Percentiles rank a stretch among this genome's conserved stretches.
Evolutionary conservation across 2,113 vertebrate species (phyloP).

Genomic region (Pollachius pollachius): DNA sequence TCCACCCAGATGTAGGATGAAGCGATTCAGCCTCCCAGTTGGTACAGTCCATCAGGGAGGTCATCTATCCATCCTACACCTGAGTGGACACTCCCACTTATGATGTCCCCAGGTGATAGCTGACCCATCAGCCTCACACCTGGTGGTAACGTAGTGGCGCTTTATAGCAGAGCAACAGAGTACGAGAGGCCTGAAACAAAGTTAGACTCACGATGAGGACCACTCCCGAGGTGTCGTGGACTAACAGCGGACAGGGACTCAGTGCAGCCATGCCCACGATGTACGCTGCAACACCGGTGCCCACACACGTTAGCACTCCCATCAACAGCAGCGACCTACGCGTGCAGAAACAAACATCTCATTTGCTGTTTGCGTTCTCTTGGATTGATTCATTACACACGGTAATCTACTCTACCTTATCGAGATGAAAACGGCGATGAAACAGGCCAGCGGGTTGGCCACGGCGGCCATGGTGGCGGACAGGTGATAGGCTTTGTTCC

Average conservation of each 20-base stretch:
- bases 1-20: too few relatives aligned
- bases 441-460: slow-evolving; percentile 81
- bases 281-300: slow-evolving; percentile 64
- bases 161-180: too few relatives aligned
- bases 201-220: slow-evolving; percentile 71
- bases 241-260: slow-evolving; percentile 75
- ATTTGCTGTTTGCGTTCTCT: not conserved
- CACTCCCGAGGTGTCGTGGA: slow-evolving; percentile 49
- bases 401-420: slow-evolving; percentile 62
- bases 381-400: not conserved
- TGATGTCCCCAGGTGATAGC: too few relatives aligned
- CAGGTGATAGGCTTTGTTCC: slow-evolving; percentile 74
- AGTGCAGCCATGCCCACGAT: slow-evolving; percentile 71
- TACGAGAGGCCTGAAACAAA: not conserved
- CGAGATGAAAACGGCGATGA: slow-evolving; percentile 73
- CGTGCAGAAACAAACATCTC: not conserved
- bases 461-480: slow-evolving; percentile 72
- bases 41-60: too few relatives aligned
- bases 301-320: slow-evolving; percentile 55
- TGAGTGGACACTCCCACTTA: too few relatives aligned
- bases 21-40: too few relatives aligned
- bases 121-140: too few relatives aligned
- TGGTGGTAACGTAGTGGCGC: too few relatives aligned
- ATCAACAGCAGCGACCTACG: slow-evolving; percentile 72
- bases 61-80: too few relatives aligned